These are phyloP conservation scores for Tribolium castaneum DNA, from an alignment of 1,140 invertebrate genomes.

Conservation along the genomic window DNA sequence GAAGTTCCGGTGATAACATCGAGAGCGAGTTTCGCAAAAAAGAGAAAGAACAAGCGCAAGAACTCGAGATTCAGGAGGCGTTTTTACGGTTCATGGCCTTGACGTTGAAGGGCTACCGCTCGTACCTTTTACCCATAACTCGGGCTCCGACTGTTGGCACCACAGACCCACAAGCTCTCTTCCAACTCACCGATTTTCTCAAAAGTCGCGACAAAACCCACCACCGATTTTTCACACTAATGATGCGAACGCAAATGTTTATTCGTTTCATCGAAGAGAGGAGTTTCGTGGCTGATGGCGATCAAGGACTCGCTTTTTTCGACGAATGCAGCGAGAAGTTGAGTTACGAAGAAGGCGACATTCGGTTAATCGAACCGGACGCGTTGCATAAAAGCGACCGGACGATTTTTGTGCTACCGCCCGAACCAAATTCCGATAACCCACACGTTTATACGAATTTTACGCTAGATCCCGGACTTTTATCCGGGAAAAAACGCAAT, in stretches of 20 bases:
- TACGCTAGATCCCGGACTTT: constrained; percentile 66
- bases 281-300: constrained; percentile 97
- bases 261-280: constrained; percentile 98
- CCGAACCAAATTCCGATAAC: constrained; percentile 73
- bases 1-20: constrained; percentile 64
- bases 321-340: constrained; percentile 94
- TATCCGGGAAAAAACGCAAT: constrained; percentile 63
- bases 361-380: constrained; percentile 63
- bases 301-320: constrained; percentile 94
- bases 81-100: constrained; percentile 97
- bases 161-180: constrained; percentile 94
- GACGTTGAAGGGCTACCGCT: constrained; percentile 91
- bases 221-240: constrained; percentile 89
- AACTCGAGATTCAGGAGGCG: constrained; percentile 96
- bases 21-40: constrained; percentile 81
- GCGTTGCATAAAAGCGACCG: constrained; percentile 75
- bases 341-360: constrained; percentile 68
- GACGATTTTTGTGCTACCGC: constrained; percentile 96
- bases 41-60: constrained; percentile 81
- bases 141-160: constrained; percentile 92
- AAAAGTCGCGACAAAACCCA: constrained; percentile 81
- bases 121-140: constrained; percentile 92
- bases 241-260: constrained; percentile 97
- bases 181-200: constrained; percentile 90
- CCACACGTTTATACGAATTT: constrained; percentile 69